A percentile compares a stretch with the other conserved stretches of the same genome.
Evolutionary conservation across 2,113 vertebrate species (phyloP).

Genomic region (Tupaia chinensis): DNA sequence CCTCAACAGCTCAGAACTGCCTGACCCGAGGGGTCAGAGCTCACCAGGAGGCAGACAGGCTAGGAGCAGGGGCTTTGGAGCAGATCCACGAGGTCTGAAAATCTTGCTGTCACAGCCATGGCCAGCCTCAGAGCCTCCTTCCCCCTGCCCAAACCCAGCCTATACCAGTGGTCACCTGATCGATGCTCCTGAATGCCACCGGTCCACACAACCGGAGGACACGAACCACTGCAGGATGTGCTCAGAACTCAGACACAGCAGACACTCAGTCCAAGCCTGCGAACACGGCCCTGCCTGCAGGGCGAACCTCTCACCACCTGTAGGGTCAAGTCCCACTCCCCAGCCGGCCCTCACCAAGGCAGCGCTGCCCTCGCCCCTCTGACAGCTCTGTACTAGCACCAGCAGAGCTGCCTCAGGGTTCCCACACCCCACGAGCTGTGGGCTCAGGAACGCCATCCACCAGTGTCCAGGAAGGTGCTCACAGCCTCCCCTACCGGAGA

Average conservation of each 20-base stretch:
- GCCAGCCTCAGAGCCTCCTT: background rate
- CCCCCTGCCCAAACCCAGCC: background rate
- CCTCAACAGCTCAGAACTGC: background rate
- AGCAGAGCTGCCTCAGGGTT: background rate
- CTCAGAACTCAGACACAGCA: background rate
- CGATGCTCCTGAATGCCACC: background rate
- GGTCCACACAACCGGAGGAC: background rate
- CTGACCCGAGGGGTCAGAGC: background rate
- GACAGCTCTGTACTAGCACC: background rate
- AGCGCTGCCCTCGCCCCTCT: accelerated
- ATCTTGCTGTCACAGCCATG: background rate
- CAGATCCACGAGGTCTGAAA: background rate
- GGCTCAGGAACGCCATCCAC: background rate
- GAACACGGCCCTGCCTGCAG: background rate
- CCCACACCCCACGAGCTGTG: background rate
- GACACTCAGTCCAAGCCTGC: background rate
- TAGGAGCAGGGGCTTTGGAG: background rate
- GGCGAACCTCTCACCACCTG: background rate
- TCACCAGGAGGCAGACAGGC: background rate
- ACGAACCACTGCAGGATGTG: background rate
- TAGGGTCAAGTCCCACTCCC: background rate
- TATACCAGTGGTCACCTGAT: background rate
- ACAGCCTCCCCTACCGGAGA: background rate
- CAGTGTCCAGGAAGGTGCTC: background rate
- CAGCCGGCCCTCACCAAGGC: background rate